Conservation (phyloP, 2,888 invertebrate species). For the Perizoma flavofasciatum region DNA sequence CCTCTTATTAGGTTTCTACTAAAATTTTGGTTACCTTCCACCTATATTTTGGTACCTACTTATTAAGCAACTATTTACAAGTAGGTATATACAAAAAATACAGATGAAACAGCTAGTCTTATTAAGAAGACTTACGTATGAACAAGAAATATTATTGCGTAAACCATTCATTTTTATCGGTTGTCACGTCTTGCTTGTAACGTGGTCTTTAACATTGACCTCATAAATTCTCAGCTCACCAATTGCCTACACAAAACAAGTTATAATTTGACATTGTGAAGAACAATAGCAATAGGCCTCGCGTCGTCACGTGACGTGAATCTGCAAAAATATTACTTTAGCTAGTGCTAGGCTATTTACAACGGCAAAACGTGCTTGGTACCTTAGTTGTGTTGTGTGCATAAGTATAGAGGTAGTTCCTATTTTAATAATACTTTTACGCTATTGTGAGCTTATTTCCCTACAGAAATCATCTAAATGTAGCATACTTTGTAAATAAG, state of each 20-base stretch:
- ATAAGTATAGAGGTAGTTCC: conserved; percentile 13
- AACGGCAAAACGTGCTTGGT: conserved; percentile 6
- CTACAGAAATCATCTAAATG: conserved; percentile 28
- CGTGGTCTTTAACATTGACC: conserved; percentile 36
- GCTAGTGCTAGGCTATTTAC: not conserved
- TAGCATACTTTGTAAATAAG: conserved; percentile 23
- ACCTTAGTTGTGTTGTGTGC: conserved; percentile 19
- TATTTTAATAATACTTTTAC: conserved; percentile 19
- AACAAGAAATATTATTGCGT: conserved; percentile 11
- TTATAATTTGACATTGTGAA: conserved; percentile 54
- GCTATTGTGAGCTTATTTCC: conserved; percentile 28
- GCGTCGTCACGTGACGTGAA: conserved; percentile 54
- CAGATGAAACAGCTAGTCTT: too few species aligned
- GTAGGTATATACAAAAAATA: too few species aligned
- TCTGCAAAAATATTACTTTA: conserved; percentile 22
- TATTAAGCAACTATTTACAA: too few species aligned
- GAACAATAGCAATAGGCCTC: conserved; percentile 65
- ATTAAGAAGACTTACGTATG: not conserved
- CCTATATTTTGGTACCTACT: not conserved
- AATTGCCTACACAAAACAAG: conserved; percentile 53
- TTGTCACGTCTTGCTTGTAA: conserved; percentile 13
- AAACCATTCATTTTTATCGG: conserved; percentile 14
- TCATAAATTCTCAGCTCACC: conserved; percentile 51
- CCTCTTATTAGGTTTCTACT: not conserved
- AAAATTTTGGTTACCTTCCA: conserved; percentile 12